Evolutionary conservation across 1,140 invertebrate genomes (phyloP).

Genomic region (Zaprionus africanus): DNA sequence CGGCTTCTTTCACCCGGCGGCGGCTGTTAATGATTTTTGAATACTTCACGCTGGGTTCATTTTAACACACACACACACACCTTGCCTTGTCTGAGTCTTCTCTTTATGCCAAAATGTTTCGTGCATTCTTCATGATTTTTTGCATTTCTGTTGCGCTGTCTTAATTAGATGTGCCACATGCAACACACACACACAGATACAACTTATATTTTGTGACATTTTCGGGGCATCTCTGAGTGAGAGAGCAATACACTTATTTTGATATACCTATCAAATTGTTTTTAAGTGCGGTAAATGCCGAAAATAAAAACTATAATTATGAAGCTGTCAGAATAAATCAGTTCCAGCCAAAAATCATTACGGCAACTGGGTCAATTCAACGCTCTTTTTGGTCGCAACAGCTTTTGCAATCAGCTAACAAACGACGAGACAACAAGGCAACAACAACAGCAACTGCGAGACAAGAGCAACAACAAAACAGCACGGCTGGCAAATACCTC

Average conservation of each 20-base stretch:
- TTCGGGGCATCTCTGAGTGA: slow-evolving; percentile 16
- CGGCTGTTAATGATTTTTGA: slow-evolving; percentile 73
- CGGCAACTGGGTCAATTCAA: slow-evolving; percentile 34
- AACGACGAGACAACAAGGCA: slow-evolving; percentile 4
- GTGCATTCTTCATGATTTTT: slow-evolving; percentile 51
- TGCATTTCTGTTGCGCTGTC: slow-evolving; percentile 53
- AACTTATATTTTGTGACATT: slow-evolving; percentile 17
- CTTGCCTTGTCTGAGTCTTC: not conserved
- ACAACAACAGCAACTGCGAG: not conserved
- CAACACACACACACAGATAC: not conserved
- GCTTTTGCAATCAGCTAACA: slow-evolving; percentile 30
- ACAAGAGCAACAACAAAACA: not conserved
- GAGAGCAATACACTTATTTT: not conserved
- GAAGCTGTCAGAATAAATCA: slow-evolving; percentile 14
- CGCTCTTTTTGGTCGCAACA: slow-evolving; percentile 19
- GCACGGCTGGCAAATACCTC: slow-evolving; percentile 4
- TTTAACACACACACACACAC: slow-evolving; percentile 38
- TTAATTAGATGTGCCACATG: slow-evolving; percentile 73
- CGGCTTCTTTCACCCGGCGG: slow-evolving; percentile 55
- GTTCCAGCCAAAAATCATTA: slow-evolving; percentile 1
- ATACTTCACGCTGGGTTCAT: slow-evolving; percentile 72
- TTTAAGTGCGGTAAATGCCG: slow-evolving; percentile 21
- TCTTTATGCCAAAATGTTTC: slow-evolving; percentile 19
- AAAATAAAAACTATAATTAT: slow-evolving; percentile 25
- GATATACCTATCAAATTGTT: slow-evolving; percentile 21